A percentile compares a stretch with the other conserved stretches of the same genome.
Evolutionary conservation across 2,113 vertebrate species (phyloP).

Genomic region (Fregata magnificens): DNA sequence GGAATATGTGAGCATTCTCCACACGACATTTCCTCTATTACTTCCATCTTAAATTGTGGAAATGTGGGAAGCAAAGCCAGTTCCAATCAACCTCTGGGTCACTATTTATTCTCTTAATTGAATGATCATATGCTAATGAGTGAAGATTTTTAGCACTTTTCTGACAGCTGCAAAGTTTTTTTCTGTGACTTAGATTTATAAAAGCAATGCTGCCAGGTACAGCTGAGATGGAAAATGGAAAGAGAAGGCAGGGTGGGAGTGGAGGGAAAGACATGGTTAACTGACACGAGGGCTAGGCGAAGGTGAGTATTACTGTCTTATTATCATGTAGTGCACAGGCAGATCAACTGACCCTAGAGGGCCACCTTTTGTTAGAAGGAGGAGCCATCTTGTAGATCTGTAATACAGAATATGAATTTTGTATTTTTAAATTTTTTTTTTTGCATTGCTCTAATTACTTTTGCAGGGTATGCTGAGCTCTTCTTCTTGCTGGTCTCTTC

Average conservation of each 20-base stretch:
- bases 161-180: slow-evolving; percentile 31
- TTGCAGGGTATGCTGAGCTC: not conserved
- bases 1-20: slow-evolving; percentile 33
- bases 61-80: slow-evolving; percentile 52
- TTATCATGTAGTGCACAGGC: not conserved
- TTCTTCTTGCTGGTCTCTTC: not conserved
- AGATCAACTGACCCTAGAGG: not conserved
- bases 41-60: slow-evolving; percentile 58
- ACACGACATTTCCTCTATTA: slow-evolving; percentile 13
- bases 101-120: slow-evolving; percentile 70
- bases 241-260: not conserved
- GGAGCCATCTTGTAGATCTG: not conserved
- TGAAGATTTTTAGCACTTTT: slow-evolving; percentile 45
- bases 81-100: slow-evolving; percentile 47
- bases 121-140: slow-evolving; percentile 55
- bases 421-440: not conserved
- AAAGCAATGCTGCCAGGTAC: not conserved
- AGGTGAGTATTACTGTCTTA: not conserved
- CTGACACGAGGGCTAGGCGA: not conserved
- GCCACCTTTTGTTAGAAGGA: not conserved
- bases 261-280: not conserved
- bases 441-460: not conserved
- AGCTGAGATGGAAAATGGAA: not conserved
- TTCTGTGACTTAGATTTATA: not conserved
- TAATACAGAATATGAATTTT: not conserved